Conservation (phyloP, 2,797 vertebrate genomes). For the Cebuella pygmaea region DNA sequence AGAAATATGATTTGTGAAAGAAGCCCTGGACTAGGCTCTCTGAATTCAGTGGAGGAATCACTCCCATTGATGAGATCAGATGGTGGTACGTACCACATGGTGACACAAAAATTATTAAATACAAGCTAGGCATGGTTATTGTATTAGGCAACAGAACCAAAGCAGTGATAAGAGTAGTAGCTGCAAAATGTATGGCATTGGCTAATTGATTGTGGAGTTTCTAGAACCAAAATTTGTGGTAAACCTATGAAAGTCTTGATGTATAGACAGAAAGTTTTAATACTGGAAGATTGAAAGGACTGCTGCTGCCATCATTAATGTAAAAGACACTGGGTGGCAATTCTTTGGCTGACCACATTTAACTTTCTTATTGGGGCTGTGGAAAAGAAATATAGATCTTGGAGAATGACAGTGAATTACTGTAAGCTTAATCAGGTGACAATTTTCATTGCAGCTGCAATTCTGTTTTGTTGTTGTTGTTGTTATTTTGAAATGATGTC, state of each 20-base stretch:
- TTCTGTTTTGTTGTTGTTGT: neutral
- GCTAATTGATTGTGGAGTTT: neutral
- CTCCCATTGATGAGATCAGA: neutral
- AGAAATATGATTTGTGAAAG: neutral
- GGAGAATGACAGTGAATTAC: neutral
- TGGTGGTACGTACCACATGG: neutral
- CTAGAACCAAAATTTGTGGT: neutral
- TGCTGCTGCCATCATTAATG: neutral
- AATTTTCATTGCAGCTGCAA: neutral
- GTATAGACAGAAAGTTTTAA: neutral
- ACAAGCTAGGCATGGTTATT: neutral
- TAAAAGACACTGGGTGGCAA: neutral
- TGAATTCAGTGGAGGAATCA: neutral
- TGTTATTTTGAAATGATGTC: neutral
- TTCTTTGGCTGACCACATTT: neutral
- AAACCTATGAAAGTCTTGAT: neutral
- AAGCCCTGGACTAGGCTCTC: neutral
- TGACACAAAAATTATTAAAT: neutral
- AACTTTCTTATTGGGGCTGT: neutral
- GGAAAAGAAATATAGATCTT: neutral
- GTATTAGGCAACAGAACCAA: neutral
- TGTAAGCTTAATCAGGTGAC: neutral
- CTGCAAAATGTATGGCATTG: neutral
- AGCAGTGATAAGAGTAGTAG: neutral
- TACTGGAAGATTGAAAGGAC: neutral